phyloP scores from a whole-genome alignment of 2,797 vertebrate species.

The Gorsachius magnificus region DNA sequence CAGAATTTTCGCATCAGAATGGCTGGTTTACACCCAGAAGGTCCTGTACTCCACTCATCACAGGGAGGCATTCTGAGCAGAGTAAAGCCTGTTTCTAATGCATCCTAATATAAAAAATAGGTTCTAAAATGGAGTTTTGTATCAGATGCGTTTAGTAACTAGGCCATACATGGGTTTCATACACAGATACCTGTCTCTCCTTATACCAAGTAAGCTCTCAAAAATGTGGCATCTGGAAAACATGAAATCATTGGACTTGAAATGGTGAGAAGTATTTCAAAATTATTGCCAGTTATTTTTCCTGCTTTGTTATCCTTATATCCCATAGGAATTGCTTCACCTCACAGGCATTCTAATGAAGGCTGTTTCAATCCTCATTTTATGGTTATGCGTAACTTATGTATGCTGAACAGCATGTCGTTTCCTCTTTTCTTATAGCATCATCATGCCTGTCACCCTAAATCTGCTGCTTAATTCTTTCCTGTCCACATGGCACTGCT shows the following conservation, averaged over 20 bases:
- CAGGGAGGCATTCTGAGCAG: neutral
- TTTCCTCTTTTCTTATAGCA: neutral
- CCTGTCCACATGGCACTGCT: neutral
- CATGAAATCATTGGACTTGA: neutral
- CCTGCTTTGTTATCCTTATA: neutral
- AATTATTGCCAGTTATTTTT: neutral
- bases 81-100: neutral
- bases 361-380: neutral
- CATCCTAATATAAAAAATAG: neutral
- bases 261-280: neutral
- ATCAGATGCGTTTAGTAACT: neutral
- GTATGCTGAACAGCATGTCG: neutral
- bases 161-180: neutral
- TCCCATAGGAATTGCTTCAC: neutral
- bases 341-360: neutral
- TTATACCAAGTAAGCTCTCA: neutral
- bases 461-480: slow-evolving; percentile 6
- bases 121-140: neutral
- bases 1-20: neutral
- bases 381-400: neutral
- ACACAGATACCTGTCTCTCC: too few species aligned
- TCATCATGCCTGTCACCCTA: neutral
- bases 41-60: rapidly evolving
- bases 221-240: neutral
- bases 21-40: neutral